Evolutionary conservation across 2,888 invertebrate genomes (phyloP).

Genomic region (Helicoverpa assulta): DNA sequence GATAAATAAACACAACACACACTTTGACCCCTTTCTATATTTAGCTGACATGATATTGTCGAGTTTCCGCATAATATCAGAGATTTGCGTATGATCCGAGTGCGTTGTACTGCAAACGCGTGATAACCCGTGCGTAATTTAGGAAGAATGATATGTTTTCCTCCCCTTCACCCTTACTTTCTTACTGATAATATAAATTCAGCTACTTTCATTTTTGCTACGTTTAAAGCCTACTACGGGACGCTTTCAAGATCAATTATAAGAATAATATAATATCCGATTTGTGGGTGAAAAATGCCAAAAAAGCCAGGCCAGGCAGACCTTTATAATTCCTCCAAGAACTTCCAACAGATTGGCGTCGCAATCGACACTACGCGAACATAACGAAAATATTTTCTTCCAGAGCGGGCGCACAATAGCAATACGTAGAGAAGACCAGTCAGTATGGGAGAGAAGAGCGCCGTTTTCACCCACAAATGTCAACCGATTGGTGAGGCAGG

Average conservation of each 20-base stretch:
- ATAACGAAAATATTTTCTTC: constrained; percentile 34
- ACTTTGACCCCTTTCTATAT: constrained; percentile 33
- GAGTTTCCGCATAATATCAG: constrained; percentile 19
- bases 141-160: no score
- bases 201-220: no score
- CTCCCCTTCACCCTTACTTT: no score
- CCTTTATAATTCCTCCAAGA: no score
- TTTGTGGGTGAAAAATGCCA: no score
- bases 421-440: constrained; percentile 97
- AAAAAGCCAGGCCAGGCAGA: no score
- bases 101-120: constrained; percentile 14
- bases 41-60: constrained; percentile 15
- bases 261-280: no score
- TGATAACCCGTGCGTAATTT: background rate
- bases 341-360: no score
- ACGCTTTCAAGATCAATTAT: no score
- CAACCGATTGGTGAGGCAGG: constrained; percentile 95
- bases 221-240: no score
- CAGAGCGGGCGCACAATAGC: constrained; percentile 94
- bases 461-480: constrained; percentile 98
- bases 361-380: no score
- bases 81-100: constrained; percentile 14
- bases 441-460: constrained; percentile 98
- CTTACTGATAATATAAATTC: no score
- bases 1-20: constrained; percentile 4